Evolutionary conservation across 2,113 vertebrate genomes (phyloP).

Genomic region (Oceanodroma tethys): DNA sequence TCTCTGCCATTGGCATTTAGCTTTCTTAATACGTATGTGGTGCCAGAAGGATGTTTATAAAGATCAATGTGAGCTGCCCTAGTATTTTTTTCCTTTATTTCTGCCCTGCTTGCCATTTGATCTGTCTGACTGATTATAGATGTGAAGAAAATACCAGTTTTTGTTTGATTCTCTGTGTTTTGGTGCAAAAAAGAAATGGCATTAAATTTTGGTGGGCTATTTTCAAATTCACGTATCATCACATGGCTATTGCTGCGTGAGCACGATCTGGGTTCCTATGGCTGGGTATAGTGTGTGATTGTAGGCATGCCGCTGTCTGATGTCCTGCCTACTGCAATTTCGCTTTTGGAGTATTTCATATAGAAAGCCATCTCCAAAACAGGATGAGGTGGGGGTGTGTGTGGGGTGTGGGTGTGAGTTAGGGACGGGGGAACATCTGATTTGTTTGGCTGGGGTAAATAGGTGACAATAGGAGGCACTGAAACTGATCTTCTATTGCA

Average conservation of each 20-base stretch:
- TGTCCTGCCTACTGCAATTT: background rate
- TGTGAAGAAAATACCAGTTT: background rate
- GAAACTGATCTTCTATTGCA: background rate
- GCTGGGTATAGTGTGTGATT: background rate
- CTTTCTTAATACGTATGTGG: background rate
- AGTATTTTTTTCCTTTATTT: background rate
- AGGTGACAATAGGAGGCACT: background rate
- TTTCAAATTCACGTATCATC: background rate
- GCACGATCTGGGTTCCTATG: background rate
- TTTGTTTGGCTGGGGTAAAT: background rate
- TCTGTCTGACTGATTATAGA: background rate
- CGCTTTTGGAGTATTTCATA: background rate
- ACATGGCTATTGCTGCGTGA: background rate
- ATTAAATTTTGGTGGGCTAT: background rate
- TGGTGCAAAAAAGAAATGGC: background rate
- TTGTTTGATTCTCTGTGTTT: background rate
- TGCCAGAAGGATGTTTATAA: background rate
- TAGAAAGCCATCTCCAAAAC: background rate
- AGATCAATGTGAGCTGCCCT: background rate
- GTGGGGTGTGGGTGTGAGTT: background rate
- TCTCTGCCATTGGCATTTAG: background rate
- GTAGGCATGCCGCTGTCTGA: background rate
- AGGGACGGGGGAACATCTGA: background rate
- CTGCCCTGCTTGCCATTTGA: background rate
- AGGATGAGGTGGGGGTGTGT: background rate